These are phyloP conservation scores for Cinclus cinclus DNA, from an alignment of 2,113 vertebrate species.

Conservation along the genomic window DNA sequence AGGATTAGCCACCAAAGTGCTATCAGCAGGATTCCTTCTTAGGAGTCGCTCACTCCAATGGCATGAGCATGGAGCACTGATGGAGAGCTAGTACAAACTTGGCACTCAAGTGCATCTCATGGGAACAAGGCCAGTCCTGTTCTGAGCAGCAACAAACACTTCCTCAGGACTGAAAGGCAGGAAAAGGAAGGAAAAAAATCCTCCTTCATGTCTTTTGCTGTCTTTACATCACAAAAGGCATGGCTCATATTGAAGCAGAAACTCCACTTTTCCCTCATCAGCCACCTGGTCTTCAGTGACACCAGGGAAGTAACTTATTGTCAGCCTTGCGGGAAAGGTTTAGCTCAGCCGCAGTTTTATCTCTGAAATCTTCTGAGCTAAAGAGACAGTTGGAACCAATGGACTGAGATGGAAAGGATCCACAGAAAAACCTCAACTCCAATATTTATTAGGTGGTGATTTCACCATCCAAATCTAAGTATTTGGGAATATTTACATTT, in stretches of 20 bases:
- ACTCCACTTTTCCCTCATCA: not conserved
- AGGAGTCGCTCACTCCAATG: not conserved
- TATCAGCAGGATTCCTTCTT: slow-evolving; percentile 29
- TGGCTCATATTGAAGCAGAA: not conserved
- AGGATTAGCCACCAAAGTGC: not conserved
- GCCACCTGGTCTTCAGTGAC: not conserved
- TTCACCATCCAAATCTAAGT: not conserved
- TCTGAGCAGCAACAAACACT: not conserved
- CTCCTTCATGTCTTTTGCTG: not conserved
- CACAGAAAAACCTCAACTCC: not conserved
- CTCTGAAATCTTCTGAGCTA: not conserved
- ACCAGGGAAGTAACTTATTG: not conserved
- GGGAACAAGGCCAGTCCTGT: slow-evolving; percentile 27
- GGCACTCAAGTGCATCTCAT: slow-evolving; percentile 7
- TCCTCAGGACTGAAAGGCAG: not conserved
- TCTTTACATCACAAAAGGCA: not conserved
- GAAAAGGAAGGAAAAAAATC: slow-evolving; percentile 26
- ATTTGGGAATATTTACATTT: slow-evolving; percentile 8
- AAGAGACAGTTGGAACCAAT: not conserved
- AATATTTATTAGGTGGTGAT: not conserved
- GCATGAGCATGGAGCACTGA: not conserved
- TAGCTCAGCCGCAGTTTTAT: not conserved
- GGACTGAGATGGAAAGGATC: not conserved
- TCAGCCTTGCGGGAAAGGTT: not conserved
- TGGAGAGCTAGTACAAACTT: slow-evolving; percentile 10